These are phyloP conservation scores for Acleris laterana DNA, from an alignment of 2,888 invertebrate genomes.

Conservation along the genomic window DNA sequence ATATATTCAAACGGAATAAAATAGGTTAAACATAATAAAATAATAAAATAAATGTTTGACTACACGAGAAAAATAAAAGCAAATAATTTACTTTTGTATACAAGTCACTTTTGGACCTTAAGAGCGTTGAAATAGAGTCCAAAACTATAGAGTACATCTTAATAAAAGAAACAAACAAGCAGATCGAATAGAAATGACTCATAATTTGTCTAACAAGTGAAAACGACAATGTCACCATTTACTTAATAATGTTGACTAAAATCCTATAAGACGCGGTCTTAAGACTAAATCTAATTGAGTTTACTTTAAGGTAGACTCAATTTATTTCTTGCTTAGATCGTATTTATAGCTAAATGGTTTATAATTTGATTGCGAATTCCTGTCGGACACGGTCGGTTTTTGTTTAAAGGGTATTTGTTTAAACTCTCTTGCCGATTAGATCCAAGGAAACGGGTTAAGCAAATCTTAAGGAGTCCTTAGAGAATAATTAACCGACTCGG, in stretches of 20 bases:
- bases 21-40: too few relatives aligned
- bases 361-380: conserved; percentile 30
- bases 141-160: too few relatives aligned
- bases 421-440: conserved; percentile 14
- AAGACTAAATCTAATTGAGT: neutral
- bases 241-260: neutral
- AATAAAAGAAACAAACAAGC: too few relatives aligned
- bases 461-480: neutral
- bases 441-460: neutral
- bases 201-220: too few relatives aligned
- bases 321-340: conserved; percentile 8
- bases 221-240: too few relatives aligned
- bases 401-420: conserved; percentile 23
- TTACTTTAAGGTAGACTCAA: conserved; percentile 13
- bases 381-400: conserved; percentile 16
- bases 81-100: too few relatives aligned
- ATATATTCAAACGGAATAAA: too few relatives aligned
- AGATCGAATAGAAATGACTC: too few relatives aligned
- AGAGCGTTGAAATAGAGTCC: too few relatives aligned
- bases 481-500: neutral
- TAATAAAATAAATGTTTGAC: too few relatives aligned
- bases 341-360: conserved; percentile 18
- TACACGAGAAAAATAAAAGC: too few relatives aligned
- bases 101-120: too few relatives aligned
- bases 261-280: neutral